A percentile compares a stretch with the other conserved stretches of the same genome.
Evolutionary conservation across 2,888 invertebrate genomes (phyloP).

Genomic region (Thera britannica): DNA sequence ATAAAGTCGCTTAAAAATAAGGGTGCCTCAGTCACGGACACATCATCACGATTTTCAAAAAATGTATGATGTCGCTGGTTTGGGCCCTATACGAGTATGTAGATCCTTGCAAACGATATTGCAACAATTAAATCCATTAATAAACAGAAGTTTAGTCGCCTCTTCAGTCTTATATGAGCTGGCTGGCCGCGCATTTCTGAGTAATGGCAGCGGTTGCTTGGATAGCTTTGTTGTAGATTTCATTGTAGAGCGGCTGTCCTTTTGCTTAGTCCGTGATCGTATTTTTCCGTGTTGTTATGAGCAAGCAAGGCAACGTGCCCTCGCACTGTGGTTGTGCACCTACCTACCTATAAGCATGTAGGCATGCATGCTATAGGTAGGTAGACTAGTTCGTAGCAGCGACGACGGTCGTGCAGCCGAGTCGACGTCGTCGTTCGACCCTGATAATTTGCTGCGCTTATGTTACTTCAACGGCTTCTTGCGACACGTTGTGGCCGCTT

Average conservation of each 20-base stretch:
- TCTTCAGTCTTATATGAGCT: slow-evolving; percentile 35
- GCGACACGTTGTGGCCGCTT: slow-evolving; percentile 72
- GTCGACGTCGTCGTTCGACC: slow-evolving; percentile 76
- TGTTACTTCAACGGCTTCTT: slow-evolving; percentile 84
- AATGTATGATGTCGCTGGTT: not conserved
- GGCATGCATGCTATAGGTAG: slow-evolving; percentile 52
- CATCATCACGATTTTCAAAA: not conserved
- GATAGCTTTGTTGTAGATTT: slow-evolving; percentile 54
- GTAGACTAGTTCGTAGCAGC: slow-evolving; percentile 66
- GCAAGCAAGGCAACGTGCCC: slow-evolving; percentile 59
- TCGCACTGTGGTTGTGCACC: slow-evolving; percentile 62
- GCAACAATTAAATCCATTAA: slow-evolving; percentile 45
- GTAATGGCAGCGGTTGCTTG: slow-evolving; percentile 58
- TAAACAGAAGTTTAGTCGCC: slow-evolving; percentile 32
- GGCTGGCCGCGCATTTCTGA: slow-evolving; percentile 51
- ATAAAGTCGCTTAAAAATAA: not conserved
- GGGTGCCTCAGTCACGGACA: not conserved
- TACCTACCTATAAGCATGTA: slow-evolving; percentile 36
- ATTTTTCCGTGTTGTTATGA: slow-evolving; percentile 64
- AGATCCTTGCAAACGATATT: slow-evolving; percentile 46
- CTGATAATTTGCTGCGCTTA: slow-evolving; percentile 83
- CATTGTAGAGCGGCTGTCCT: slow-evolving; percentile 63
- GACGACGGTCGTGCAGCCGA: slow-evolving; percentile 65
- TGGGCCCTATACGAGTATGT: slow-evolving; percentile 34
- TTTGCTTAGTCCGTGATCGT: slow-evolving; percentile 66